Conservation (phyloP, 2,888 invertebrate species). For the Papilio elwesi region DNA sequence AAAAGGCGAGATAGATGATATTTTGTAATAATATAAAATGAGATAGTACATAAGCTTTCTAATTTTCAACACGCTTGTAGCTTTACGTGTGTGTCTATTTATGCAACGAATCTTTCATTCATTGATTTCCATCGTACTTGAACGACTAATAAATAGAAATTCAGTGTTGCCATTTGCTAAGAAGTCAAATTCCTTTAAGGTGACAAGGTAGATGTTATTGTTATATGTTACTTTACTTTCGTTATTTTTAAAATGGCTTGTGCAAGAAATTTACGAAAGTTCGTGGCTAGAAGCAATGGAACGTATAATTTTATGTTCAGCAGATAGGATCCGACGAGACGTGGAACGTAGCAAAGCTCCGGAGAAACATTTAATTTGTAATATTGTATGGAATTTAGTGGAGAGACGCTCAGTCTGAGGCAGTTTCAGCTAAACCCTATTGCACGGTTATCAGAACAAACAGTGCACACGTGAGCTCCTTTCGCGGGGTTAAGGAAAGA, state of each 20-base stretch:
- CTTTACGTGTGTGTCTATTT: no score
- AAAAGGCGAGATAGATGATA: no score
- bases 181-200: no score
- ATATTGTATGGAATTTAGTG: slow-evolving; percentile 58
- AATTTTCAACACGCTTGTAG: no score
- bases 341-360: slow-evolving; percentile 17
- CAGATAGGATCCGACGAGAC: slow-evolving; percentile 29
- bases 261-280: slow-evolving; percentile 8
- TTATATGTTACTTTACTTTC: no score
- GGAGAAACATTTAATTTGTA: slow-evolving; percentile 44
- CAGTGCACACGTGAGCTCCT: slow-evolving; percentile 18
- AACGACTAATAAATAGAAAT: no score
- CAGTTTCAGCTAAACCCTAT: slow-evolving; percentile 38
- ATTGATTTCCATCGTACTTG: no score
- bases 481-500: slow-evolving; percentile 4
- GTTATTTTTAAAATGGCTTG: slow-evolving; percentile 2
- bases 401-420: slow-evolving; percentile 44
- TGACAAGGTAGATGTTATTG: no score
- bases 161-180: no score
- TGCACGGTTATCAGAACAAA: slow-evolving; percentile 29
- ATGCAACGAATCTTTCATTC: no score
- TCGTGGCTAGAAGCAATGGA: slow-evolving; percentile 12
- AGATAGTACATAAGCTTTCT: no score
- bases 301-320: slow-evolving; percentile 26
- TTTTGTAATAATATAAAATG: no score